Conservation (phyloP, 2,113 vertebrate species). For the Cheilinus undulatus region DNA sequence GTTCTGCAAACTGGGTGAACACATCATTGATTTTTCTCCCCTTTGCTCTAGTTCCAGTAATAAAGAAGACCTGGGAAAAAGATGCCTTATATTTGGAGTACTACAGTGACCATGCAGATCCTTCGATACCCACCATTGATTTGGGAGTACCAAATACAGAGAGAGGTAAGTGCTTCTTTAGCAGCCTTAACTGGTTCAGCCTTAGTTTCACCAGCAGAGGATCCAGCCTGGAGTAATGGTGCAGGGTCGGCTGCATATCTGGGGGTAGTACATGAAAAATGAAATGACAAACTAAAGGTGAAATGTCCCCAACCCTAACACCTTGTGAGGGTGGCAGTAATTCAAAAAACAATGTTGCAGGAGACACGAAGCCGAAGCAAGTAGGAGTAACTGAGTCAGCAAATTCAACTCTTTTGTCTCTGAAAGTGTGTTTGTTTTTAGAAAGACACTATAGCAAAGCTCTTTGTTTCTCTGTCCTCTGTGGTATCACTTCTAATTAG, state of each 20-base stretch:
- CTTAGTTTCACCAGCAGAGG: neutral
- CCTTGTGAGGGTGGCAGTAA: constrained; percentile 2
- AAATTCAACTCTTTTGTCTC: constrained; percentile 2
- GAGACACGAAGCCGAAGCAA: neutral
- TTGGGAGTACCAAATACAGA: constrained; percentile 95
- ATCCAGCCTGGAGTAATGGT: constrained; percentile 17
- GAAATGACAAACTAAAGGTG: constrained; percentile 20
- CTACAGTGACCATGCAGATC: constrained; percentile 93
- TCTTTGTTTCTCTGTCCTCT: neutral
- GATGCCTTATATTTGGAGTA: constrained; percentile 91
- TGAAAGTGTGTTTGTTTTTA: constrained; percentile 12
- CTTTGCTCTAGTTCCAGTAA: constrained; percentile 89
- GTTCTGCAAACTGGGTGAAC: constrained; percentile 22
- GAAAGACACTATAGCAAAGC: neutral
- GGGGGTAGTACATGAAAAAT: constrained; percentile 22
- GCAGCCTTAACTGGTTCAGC: neutral
- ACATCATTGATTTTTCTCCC: neutral
- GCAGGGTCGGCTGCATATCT: constrained; percentile 14
- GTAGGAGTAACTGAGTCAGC: neutral
- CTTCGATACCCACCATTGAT: constrained; percentile 90
- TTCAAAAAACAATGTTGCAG: constrained; percentile 22
- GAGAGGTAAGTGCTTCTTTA: constrained; percentile 85
- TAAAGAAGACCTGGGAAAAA: constrained; percentile 95
- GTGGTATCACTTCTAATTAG: neutral
- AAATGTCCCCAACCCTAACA: constrained; percentile 10